Percentiles rank a stretch among this genome's conserved stretches.
Evolutionary conservation across 2,797 vertebrate genomes (phyloP).

Genomic region (Neopelma chrysocephalum): DNA sequence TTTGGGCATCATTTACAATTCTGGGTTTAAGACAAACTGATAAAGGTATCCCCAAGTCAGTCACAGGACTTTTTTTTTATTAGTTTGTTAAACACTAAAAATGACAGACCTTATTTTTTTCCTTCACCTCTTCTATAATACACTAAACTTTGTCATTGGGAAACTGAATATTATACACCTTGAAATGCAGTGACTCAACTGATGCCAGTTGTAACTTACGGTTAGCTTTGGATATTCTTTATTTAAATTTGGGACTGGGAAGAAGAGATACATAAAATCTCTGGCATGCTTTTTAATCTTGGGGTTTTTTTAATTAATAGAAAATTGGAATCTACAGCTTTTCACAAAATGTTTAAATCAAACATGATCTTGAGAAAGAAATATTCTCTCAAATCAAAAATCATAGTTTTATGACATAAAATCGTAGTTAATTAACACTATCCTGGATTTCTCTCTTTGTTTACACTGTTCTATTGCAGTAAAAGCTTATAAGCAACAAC

Average conservation of each 20-base stretch:
- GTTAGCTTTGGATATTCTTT: background rate
- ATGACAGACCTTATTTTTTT: background rate
- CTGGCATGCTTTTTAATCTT: background rate
- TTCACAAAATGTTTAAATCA: background rate
- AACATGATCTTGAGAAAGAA: background rate
- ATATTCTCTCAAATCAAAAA: background rate
- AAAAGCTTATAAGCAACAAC: background rate
- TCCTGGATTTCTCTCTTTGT: background rate
- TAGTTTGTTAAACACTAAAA: background rate
- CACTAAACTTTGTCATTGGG: background rate
- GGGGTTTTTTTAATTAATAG: accelerated
- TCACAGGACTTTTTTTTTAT: background rate
- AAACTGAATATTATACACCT: background rate
- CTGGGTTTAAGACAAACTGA: background rate
- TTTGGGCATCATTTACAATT: background rate
- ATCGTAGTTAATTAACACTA: background rate
- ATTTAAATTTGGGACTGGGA: background rate
- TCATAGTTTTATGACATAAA: background rate
- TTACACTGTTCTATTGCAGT: background rate
- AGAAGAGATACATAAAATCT: background rate
- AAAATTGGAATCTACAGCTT: background rate
- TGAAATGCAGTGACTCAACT: background rate
- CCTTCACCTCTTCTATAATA: background rate
- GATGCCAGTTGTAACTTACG: background rate
- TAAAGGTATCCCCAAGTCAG: background rate